A percentile compares a stretch with the other conserved stretches of the same genome.
Evolutionary conservation across 2,113 vertebrate genomes (phyloP).

Genomic region (Thymallus thymallus): DNA sequence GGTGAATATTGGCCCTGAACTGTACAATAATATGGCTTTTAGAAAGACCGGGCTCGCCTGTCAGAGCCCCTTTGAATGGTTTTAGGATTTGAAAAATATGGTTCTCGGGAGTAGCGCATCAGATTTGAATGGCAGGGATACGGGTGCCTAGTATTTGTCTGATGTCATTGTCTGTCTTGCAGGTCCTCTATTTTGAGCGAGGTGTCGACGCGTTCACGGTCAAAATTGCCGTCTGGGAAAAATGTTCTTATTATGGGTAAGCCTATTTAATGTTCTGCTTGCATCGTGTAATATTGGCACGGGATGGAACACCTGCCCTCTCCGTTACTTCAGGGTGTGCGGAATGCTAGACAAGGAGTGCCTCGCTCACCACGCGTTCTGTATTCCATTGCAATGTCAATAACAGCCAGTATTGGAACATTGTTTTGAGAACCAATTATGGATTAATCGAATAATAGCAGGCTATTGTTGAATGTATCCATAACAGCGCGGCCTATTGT

Average conservation of each 20-base stretch:
- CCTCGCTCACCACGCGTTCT: neutral
- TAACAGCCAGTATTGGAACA: no score
- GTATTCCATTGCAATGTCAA: neutral
- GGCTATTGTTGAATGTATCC: no score
- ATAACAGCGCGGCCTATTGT: no score
- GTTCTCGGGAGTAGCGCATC: neutral
- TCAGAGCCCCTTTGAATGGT: no score
- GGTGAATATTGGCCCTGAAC: constrained; percentile 58
- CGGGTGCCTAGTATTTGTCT: neutral
- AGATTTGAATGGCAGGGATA: neutral
- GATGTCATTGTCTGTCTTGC: constrained; percentile 29
- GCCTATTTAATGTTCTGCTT: constrained; percentile 23
- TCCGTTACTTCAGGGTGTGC: neutral
- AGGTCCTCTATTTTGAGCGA: constrained; percentile 88
- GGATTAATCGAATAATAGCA: no score
- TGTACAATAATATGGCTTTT: no score
- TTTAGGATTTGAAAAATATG: no score
- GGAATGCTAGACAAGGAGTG: constrained; percentile 11
- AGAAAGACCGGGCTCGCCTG: no score
- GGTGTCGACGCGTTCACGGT: constrained; percentile 82
- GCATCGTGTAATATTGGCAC: neutral
- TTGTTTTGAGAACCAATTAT: no score
- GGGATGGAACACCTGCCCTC: no score
- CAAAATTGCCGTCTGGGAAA: constrained; percentile 82
- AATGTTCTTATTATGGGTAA: constrained; percentile 82